These are phyloP conservation scores for Trogon surrucura DNA, from an alignment of 2,113 vertebrate species.

Conservation along the genomic window DNA sequence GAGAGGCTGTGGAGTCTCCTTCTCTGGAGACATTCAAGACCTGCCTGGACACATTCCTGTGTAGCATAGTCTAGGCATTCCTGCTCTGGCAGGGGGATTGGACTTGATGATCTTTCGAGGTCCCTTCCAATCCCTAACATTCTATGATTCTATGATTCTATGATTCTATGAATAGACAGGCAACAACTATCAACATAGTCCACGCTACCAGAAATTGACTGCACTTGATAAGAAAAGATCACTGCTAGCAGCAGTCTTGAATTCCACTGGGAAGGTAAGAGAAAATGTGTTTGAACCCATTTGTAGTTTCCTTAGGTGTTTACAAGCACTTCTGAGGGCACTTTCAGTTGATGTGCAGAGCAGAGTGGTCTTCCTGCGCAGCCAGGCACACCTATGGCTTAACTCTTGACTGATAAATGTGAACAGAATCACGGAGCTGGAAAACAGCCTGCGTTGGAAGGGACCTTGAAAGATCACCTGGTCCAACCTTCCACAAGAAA, in stretches of 20 bases:
- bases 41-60: no score
- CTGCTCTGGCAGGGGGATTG: no score
- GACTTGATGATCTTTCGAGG: no score
- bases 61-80: no score
- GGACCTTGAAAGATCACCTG: not conserved
- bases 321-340: not conserved
- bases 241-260: not conserved
- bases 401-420: not conserved
- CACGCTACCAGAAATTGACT: not conserved
- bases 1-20: no score
- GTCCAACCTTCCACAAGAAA: not conserved
- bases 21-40: no score
- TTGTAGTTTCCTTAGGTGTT: not conserved
- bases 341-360: rapidly evolving
- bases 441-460: not conserved
- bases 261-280: not conserved
- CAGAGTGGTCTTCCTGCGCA: not conserved
- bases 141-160: no score
- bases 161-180: not conserved
- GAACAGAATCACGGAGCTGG: not conserved
- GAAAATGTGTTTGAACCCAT: not conserved
- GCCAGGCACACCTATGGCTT: not conserved
- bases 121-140: no score
- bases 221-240: not conserved
- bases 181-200: not conserved